Evolutionary conservation across 2,113 vertebrate genomes (phyloP), one percentile per base, ranked within the genome.

Genomic region (Atractosteus spatula): DNA sequence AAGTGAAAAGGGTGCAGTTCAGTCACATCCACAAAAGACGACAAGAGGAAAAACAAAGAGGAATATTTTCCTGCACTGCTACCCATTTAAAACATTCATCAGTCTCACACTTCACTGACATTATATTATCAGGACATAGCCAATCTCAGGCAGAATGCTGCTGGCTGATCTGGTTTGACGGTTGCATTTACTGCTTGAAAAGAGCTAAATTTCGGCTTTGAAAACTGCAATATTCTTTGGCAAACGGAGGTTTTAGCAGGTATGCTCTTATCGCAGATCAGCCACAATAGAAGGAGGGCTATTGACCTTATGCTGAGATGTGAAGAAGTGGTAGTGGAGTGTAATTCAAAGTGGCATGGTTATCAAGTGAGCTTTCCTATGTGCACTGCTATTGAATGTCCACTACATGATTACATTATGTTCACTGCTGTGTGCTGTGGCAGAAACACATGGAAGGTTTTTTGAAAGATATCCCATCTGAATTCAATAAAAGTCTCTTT

Each of bases 151-250:
- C 47, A 51, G 5, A 69, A 72, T 55, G 62, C 11, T 76, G 71
- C 72, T 69, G 45, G 16, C 76, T 81, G 76, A 77, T 81, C 75
- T 71, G 54, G 74, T 76, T 77, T 77, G 74, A 78, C 75, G 69
- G 77, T 81, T 77, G 70, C 71, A 79, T 78, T 83, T 78, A 72
- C 76, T 14, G 72, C 74, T 81, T 57, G 71, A 79, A 70, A 63
- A 74, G 72, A 80, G 69, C 64, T 69, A 70, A 61, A 78, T 75
- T 71, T 69, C 66, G 73, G 69, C 77, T 78, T 79, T 72, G 78
- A 71, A 77, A 78, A 76, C 67, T 71, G 67, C 57, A 57, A 11
- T 65, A 42, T 69, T 73, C 64, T 41, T 65, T 8, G 61, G 61
- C 44, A 63, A 64, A 66, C 66, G 66, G 64, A 76, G 69, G 56